Conservation (phyloP, 2,888 invertebrate genomes). For the Ramazzottius varieornatus region DNA sequence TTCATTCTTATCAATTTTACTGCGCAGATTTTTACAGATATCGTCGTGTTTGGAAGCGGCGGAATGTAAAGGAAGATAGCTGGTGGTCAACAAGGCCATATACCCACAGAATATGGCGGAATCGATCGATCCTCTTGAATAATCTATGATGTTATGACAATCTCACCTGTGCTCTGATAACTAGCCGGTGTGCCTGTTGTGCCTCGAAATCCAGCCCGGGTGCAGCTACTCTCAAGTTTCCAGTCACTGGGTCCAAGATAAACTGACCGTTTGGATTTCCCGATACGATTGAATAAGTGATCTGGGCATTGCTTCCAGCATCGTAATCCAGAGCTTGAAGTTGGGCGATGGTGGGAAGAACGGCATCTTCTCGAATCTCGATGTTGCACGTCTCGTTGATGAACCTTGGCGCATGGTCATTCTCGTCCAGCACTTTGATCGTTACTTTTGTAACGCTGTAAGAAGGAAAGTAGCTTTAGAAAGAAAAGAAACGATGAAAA, state of each 20-base stretch:
- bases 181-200: conserved; percentile 52
- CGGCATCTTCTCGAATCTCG: conserved; percentile 50
- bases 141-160: background rate
- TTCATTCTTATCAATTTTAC: too few relatives aligned
- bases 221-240: conserved; percentile 52
- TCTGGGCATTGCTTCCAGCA: conserved; percentile 65
- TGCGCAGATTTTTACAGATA: too few relatives aligned
- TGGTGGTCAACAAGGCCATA: too few relatives aligned
- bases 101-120: too few relatives aligned
- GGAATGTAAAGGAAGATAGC: too few relatives aligned
- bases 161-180: conserved; percentile 50
- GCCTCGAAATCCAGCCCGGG: conserved; percentile 70
- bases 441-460: conserved; percentile 38
- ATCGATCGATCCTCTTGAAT: too few relatives aligned
- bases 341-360: conserved; percentile 52
- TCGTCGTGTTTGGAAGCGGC: too few relatives aligned
- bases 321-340: conserved; percentile 73
- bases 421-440: conserved; percentile 53
- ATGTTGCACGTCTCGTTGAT: conserved; percentile 64
- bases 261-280: conserved; percentile 81
- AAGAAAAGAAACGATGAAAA: background rate
- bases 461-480: background rate
- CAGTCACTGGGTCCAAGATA: conserved; percentile 69
- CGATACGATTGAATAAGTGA: conserved; percentile 77
- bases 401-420: conserved; percentile 73